Percentiles rank a stretch among this genome's conserved stretches.
Conservation (phyloP, 2,113 vertebrate genomes). For the Shinisaurus crocodilurus region DNA sequence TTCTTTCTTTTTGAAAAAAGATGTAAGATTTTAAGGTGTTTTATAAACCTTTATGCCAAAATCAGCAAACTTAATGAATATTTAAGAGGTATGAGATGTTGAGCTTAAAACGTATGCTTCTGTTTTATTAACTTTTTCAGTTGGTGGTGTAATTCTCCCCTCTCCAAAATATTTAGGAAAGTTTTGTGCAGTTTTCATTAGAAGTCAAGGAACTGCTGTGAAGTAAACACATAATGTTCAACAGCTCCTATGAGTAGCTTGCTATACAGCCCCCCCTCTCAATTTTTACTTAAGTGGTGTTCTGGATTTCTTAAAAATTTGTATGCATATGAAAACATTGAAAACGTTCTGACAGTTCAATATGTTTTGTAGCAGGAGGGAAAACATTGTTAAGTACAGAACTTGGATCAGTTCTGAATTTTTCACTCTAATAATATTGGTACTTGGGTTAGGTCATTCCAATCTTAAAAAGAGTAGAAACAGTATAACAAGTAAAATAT, state of each 20-base stretch:
- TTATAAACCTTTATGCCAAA: slow-evolving; percentile 23
- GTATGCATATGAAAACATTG: background rate
- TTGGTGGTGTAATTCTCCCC: background rate
- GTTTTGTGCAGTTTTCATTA: slow-evolving; percentile 7
- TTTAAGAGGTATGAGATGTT: slow-evolving; percentile 8
- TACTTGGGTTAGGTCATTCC: too few relatives aligned
- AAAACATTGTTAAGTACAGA: background rate
- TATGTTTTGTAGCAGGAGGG: background rate
- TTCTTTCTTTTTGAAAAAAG: slow-evolving; percentile 69
- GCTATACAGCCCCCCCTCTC: too few relatives aligned
- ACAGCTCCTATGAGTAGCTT: background rate
- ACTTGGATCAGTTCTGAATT: background rate
- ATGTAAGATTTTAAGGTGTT: background rate
- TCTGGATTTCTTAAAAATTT: background rate
- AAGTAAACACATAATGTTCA: background rate
- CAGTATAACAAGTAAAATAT: background rate
- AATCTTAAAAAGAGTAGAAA: background rate
- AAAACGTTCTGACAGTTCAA: background rate
- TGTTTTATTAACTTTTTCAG: too few relatives aligned
- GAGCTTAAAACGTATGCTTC: background rate
- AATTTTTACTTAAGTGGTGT: background rate
- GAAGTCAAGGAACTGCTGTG: background rate
- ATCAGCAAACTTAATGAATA: slow-evolving; percentile 16
- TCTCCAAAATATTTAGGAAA: background rate
- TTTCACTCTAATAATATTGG: background rate